These are phyloP conservation scores for Artemia franciscana DNA, from an alignment of 1,140 invertebrate genomes.

Conservation along the genomic window DNA sequence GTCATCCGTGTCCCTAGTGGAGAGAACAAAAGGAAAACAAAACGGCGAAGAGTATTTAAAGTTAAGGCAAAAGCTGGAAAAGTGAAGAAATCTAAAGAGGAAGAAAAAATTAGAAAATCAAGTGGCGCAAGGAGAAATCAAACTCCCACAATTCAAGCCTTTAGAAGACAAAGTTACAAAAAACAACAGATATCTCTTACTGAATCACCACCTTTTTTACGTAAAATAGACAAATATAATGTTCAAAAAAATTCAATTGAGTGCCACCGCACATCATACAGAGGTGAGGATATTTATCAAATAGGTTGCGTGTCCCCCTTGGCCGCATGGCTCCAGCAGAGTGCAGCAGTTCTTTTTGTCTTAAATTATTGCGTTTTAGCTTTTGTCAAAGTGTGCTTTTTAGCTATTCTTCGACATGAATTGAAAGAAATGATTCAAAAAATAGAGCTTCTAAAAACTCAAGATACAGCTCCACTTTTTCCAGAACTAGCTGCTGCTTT, in stretches of 20 bases:
- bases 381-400: slow-evolving; percentile 68
- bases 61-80: neutral
- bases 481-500: slow-evolving; percentile 17
- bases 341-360: slow-evolving; percentile 54
- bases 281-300: too few species aligned
- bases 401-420: slow-evolving; percentile 57
- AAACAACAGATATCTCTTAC: too few species aligned
- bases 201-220: too few species aligned
- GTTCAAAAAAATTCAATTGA: too few species aligned
- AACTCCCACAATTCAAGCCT: too few species aligned
- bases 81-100: too few species aligned
- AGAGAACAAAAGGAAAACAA: neutral
- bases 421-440: slow-evolving; percentile 76
- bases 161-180: too few species aligned
- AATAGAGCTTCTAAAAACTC: slow-evolving; percentile 31
- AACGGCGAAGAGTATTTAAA: neutral
- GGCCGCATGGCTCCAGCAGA: slow-evolving; percentile 43
- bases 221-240: too few species aligned
- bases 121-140: too few species aligned
- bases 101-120: too few species aligned
- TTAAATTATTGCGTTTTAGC: slow-evolving; percentile 69
- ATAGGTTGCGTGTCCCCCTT: slow-evolving; percentile 45
- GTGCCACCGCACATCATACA: too few species aligned
- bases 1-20: neutral
- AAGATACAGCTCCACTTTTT: slow-evolving; percentile 11